A percentile compares a stretch with the other conserved stretches of the same genome.
phyloP scores from a whole-genome alignment of 2,797 vertebrate genomes.

The Argya squamiceps region DNA sequence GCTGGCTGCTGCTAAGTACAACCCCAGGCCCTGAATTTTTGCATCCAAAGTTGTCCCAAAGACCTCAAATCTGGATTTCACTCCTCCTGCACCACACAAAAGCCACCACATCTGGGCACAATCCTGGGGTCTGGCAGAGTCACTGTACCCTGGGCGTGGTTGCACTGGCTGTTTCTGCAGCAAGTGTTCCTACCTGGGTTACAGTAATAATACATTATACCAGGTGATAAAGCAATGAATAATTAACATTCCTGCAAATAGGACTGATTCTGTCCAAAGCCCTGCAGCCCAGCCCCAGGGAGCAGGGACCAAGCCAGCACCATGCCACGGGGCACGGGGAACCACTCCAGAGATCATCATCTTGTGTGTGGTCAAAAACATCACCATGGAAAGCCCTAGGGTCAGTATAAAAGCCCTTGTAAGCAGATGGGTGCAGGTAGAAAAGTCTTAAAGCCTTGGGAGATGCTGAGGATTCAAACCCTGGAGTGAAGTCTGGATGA shows the following conservation, averaged over 20 bases:
- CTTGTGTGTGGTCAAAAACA: accelerated
- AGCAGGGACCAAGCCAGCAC: neutral
- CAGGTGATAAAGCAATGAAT: neutral
- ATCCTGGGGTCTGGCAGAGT: neutral
- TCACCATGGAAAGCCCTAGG: neutral
- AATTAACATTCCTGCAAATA: neutral
- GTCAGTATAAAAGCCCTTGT: neutral
- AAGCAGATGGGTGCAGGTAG: neutral
- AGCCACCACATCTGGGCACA: neutral
- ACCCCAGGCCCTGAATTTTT: neutral
- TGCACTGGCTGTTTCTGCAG: neutral
- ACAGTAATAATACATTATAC: neutral
- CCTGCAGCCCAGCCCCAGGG: neutral
- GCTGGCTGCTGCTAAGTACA: neutral
- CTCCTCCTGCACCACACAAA: neutral
- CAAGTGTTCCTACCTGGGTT: neutral
- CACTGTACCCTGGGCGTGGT: accelerated
- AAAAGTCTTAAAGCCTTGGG: neutral
- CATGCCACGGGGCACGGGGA: neutral
- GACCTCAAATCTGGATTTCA: neutral
- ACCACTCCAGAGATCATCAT: neutral
- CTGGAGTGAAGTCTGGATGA: neutral
- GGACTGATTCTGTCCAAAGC: neutral
- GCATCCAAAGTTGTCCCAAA: neutral
- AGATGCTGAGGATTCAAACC: neutral